Evolutionary conservation across 2,797 vertebrate species (phyloP).

Genomic region (Gallinago stenura): DNA sequence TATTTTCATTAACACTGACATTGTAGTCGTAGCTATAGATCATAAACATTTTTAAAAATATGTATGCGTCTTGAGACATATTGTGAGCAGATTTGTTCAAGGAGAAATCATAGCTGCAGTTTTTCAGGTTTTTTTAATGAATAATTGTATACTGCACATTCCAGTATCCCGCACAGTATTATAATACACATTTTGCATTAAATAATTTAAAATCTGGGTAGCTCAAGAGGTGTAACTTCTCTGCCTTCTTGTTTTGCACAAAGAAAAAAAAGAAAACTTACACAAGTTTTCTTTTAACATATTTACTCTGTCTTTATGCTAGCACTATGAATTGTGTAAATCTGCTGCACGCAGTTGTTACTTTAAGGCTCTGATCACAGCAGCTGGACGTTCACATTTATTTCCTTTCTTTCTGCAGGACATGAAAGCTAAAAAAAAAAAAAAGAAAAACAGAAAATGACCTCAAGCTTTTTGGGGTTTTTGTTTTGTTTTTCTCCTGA

Average conservation of each 20-base stretch:
- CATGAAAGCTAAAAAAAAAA: conserved; percentile 78
- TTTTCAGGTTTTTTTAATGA: conserved; percentile 64
- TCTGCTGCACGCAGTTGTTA: conserved; percentile 71
- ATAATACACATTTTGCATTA: conserved; percentile 64
- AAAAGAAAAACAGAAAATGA: conserved; percentile 55
- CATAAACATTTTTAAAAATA: conserved; percentile 31
- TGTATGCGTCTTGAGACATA: conserved; percentile 38
- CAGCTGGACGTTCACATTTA: conserved; percentile 74
- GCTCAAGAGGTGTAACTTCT: conserved; percentile 78
- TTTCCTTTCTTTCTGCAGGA: conserved; percentile 83
- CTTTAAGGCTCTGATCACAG: conserved; percentile 71
- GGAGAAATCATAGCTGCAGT: conserved; percentile 34
- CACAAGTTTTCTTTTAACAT: conserved; percentile 66
- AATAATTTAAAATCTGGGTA: conserved; percentile 71
- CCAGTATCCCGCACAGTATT: conserved; percentile 64
- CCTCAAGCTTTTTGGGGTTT: conserved; percentile 68
- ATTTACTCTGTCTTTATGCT: conserved; percentile 63
- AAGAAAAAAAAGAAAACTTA: conserved; percentile 70
- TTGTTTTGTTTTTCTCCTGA: conserved; percentile 64
- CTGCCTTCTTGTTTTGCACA: conserved; percentile 83
- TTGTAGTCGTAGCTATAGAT: conserved; percentile 48
- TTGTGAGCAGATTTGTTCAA: conserved; percentile 27
- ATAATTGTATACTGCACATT: conserved; percentile 55
- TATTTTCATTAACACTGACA: conserved; percentile 50
- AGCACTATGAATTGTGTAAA: conserved; percentile 65